phyloP scores from a whole-genome alignment of 2,797 vertebrate species.

The Allobates femoralis region DNA sequence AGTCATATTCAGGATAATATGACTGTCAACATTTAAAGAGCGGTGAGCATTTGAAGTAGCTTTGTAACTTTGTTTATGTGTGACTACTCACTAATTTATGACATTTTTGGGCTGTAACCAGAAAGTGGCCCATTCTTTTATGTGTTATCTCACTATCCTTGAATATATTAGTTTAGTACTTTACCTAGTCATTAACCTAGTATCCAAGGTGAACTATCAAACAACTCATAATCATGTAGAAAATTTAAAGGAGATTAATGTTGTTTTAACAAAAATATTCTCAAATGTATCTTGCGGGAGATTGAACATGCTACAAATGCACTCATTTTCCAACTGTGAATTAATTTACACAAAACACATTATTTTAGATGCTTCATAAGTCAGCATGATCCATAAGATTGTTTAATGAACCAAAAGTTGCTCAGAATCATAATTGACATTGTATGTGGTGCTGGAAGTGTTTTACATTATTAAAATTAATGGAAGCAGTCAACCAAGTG shows the following conservation, averaged over 20 bases:
- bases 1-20: no score
- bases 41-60: no score
- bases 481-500: constrained; percentile 26
- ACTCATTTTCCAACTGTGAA: constrained; percentile 5
- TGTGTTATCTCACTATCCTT: neutral
- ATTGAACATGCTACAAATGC: neutral
- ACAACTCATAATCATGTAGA: neutral
- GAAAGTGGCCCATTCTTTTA: neutral
- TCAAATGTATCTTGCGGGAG: neutral
- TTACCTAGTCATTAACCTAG: neutral
- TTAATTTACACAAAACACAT: neutral
- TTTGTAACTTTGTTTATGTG: no score
- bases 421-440: constrained; percentile 42
- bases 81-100: no score
- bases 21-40: no score
- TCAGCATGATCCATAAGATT: constrained; percentile 7
- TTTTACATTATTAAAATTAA: constrained; percentile 47
- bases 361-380: constrained; percentile 19
- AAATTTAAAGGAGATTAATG: neutral
- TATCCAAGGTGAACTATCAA: neutral
- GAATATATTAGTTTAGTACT: neutral
- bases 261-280: neutral
- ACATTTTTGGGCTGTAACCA: no score
- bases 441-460: constrained; percentile 19
- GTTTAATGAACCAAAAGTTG: constrained; percentile 18